These are phyloP conservation scores for Bembecia ichneumoniformis DNA, from an alignment of 2,888 invertebrate genomes.

Conservation along the genomic window DNA sequence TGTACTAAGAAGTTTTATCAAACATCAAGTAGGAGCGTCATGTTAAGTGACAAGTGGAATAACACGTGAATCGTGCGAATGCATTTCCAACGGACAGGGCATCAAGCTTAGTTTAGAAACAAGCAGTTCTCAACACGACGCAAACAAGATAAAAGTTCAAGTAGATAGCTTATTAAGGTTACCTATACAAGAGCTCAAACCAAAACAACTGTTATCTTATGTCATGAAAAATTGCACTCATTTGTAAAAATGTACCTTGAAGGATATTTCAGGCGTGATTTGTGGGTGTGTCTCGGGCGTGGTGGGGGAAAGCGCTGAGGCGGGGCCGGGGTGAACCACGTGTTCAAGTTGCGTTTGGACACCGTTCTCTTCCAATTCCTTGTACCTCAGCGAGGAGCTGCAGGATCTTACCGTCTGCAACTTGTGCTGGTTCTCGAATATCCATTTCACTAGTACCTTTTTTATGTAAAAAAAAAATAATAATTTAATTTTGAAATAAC, in stretches of 20 bases:
- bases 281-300: constrained; percentile 38
- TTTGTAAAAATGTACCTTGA: constrained; percentile 55
- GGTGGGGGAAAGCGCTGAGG: constrained; percentile 16
- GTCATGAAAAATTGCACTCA: not conserved
- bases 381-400: constrained; percentile 67
- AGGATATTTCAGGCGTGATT: constrained; percentile 59
- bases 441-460: constrained; percentile 75
- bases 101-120: constrained; percentile 11
- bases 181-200: constrained; percentile 7
- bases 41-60: no score
- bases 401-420: constrained; percentile 74
- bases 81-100: no score
- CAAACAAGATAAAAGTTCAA: constrained; percentile 48
- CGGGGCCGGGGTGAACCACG: constrained; percentile 23
- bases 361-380: constrained; percentile 56
- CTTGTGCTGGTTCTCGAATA: constrained; percentile 81
- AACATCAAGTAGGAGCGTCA: no score
- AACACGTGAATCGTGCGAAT: no score
- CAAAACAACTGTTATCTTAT: constrained; percentile 2
- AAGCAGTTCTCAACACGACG: constrained; percentile 16
- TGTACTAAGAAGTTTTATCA: no score
- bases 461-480: not conserved
- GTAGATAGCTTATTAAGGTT: constrained; percentile 13
- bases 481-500: not conserved
- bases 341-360: constrained; percentile 26